phyloP scores from a whole-genome alignment of 1,140 invertebrate genomes.

The Paraescarpia echinospica region DNA sequence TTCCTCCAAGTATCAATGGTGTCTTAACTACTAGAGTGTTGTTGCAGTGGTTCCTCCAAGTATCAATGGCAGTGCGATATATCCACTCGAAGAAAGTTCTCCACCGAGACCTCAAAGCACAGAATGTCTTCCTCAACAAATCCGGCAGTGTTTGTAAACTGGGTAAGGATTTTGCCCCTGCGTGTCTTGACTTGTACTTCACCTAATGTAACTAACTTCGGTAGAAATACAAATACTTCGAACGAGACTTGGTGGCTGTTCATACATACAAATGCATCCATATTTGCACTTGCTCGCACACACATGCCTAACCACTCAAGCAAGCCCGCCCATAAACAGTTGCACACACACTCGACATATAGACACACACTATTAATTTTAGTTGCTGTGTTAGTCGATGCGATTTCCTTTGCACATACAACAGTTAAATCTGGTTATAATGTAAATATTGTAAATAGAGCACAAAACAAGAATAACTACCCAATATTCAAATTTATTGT shows the following conservation, averaged over 20 bases:
- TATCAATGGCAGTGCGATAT: constrained; percentile 54
- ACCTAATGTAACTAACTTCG: neutral
- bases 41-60: constrained; percentile 55
- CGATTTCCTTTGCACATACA: too few species aligned
- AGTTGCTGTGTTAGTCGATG: too few species aligned
- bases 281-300: too few species aligned
- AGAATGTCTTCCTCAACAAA: constrained; percentile 56
- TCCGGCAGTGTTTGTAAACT: constrained; percentile 47
- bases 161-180: constrained; percentile 37
- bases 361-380: too few species aligned
- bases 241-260: neutral
- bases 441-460: too few species aligned
- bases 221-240: neutral
- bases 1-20: neutral
- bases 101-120: constrained; percentile 53
- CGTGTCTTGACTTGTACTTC: neutral
- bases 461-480: too few species aligned
- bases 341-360: too few species aligned
- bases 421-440: too few species aligned
- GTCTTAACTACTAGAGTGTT: neutral
- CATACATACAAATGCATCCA: neutral
- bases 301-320: too few species aligned
- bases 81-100: constrained; percentile 55
- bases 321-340: too few species aligned
- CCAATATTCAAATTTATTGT: too few species aligned